Evolutionary conservation across 2,888 invertebrate genomes (phyloP).

Genomic region (Anarsia innoxiella): DNA sequence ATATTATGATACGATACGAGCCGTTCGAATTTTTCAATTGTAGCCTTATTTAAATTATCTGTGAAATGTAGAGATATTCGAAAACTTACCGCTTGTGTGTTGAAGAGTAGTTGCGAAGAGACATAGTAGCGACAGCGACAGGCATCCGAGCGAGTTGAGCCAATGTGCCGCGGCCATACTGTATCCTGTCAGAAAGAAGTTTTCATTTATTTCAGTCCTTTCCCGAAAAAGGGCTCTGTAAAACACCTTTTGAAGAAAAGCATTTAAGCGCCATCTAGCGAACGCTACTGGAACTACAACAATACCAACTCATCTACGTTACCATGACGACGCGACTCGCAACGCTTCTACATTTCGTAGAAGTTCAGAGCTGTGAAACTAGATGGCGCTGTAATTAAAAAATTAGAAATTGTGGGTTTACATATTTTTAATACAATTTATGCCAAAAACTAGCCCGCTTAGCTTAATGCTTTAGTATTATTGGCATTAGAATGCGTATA

Average conservation of each 20-base stretch:
- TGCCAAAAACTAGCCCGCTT: not conserved
- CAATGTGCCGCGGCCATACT: slow-evolving; percentile 89
- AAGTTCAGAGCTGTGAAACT: slow-evolving; percentile 1
- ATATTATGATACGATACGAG: too few relatives aligned
- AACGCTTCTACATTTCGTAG: not conserved
- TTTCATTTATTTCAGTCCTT: too few relatives aligned
- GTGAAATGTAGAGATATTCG: too few relatives aligned
- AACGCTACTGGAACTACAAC: slow-evolving; percentile 25
- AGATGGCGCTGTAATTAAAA: slow-evolving; percentile 39
- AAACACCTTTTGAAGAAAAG: not conserved
- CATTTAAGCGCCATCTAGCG: slow-evolving; percentile 38
- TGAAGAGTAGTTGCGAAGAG: slow-evolving; percentile 84
- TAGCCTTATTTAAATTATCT: too few relatives aligned
- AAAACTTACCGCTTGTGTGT: slow-evolving; percentile 84
- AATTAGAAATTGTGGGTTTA: not conserved
- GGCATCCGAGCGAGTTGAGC: slow-evolving; percentile 87
- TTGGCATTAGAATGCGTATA: not conserved
- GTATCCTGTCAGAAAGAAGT: slow-evolving; percentile 80
- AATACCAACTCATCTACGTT: not conserved
- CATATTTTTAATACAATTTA: not conserved
- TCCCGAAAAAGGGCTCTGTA: not conserved
- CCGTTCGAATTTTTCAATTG: too few relatives aligned
- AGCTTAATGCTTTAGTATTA: not conserved
- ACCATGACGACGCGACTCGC: not conserved
- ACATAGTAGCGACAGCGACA: slow-evolving; percentile 84